These are phyloP conservation scores for Drosophila equinoxialis DNA, from an alignment of 1,140 invertebrate genomes.

Conservation along the genomic window DNA sequence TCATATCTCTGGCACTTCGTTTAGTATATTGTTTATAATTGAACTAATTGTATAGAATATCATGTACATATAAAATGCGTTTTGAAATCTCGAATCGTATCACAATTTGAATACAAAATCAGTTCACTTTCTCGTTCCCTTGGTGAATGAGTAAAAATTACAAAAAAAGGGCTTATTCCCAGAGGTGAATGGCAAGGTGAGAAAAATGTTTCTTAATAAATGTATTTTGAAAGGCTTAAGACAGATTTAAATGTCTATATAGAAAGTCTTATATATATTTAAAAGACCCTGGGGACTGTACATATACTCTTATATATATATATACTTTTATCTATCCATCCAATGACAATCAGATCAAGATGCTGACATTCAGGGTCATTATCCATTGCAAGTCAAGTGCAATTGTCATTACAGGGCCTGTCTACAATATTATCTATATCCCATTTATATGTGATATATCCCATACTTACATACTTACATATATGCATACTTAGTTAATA, in stretches of 20 bases:
- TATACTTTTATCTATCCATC: neutral
- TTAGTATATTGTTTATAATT: too few species aligned
- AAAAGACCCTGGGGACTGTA: neutral
- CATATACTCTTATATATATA: neutral
- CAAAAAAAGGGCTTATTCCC: too few species aligned
- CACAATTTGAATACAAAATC: too few species aligned
- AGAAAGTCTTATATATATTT: neutral
- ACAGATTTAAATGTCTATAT: neutral
- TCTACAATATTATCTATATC: conserved; percentile 22
- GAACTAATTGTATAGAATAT: too few species aligned
- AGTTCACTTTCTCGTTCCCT: too few species aligned
- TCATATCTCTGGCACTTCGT: too few species aligned
- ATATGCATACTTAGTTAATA: conserved; percentile 6
- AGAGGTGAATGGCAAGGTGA: too few species aligned
- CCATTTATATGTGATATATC: conserved; percentile 5
- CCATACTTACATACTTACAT: neutral
- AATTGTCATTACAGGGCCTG: conserved; percentile 2
- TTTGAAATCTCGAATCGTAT: too few species aligned
- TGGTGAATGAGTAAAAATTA: too few species aligned
- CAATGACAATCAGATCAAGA: neutral
- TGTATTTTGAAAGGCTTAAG: too few species aligned
- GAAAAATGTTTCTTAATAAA: too few species aligned
- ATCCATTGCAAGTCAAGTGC: conserved; percentile 1
- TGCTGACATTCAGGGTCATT: neutral
- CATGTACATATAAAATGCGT: too few species aligned